A percentile compares a stretch with the other conserved stretches of the same genome.
phyloP scores from a whole-genome alignment of 2,888 invertebrate species.

The Itoplectis maculator region DNA sequence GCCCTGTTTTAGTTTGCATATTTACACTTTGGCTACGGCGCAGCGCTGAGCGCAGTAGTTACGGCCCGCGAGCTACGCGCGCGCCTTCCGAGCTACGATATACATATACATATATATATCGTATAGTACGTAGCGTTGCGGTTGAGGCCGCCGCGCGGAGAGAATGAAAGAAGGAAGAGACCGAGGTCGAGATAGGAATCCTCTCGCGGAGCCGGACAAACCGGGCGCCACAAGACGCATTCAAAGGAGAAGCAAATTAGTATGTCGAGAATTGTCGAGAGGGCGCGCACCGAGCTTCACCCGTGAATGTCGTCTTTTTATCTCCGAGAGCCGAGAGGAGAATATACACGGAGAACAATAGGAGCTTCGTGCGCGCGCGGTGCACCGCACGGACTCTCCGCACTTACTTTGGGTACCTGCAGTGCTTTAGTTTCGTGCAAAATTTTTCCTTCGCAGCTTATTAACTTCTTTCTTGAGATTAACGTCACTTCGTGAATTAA shows the following conservation, averaged over 20 bases:
- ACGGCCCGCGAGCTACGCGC: not conserved
- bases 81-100: slow-evolving; percentile 11
- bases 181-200: slow-evolving; percentile 53
- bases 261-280: slow-evolving; percentile 60
- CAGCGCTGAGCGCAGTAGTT: slow-evolving; percentile 22
- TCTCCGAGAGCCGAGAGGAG: slow-evolving; percentile 1
- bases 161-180: slow-evolving; percentile 41
- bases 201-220: slow-evolving; percentile 23
- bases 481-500: slow-evolving; percentile 34
- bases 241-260: slow-evolving; percentile 61
- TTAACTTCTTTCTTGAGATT: slow-evolving; percentile 42
- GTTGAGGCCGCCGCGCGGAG: slow-evolving; percentile 8
- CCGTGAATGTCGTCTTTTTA: slow-evolving; percentile 38
- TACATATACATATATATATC: slow-evolving; percentile 9
- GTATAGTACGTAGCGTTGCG: too few relatives aligned
- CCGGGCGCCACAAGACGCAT: slow-evolving; percentile 53
- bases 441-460: slow-evolving; percentile 49
- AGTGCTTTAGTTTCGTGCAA: slow-evolving; percentile 15
- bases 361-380: not conserved
- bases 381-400: slow-evolving; percentile 1
- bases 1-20: slow-evolving; percentile 63
- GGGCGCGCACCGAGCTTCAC: slow-evolving; percentile 18
- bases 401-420: not conserved
- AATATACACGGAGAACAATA: slow-evolving; percentile 31
- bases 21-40: slow-evolving; percentile 52